Percentiles rank a stretch among this genome's conserved stretches.
phyloP scores from a whole-genome alignment of 2,797 vertebrate genomes.

The Tokudaia muenninki region DNA sequence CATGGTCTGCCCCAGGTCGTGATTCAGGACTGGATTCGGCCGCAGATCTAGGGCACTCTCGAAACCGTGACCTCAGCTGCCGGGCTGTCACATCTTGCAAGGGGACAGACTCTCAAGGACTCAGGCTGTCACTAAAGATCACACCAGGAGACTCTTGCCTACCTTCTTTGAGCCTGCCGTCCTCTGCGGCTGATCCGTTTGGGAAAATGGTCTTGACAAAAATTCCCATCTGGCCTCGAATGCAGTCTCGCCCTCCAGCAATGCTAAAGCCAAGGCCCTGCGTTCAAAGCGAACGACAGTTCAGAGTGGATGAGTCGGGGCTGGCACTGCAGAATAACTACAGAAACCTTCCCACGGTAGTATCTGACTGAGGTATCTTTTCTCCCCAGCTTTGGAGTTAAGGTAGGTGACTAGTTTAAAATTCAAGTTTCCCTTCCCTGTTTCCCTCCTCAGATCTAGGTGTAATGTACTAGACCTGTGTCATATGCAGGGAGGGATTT shows the following conservation, averaged over 20 bases:
- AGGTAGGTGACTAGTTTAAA: not conserved
- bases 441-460: not conserved
- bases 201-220: slow-evolving; percentile 98
- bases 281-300: slow-evolving; percentile 30
- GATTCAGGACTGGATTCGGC: not conserved
- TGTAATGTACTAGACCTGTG: not conserved
- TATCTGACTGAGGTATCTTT: not conserved
- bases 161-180: slow-evolving; percentile 97
- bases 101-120: not conserved
- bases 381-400: not conserved
- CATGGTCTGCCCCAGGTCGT: not conserved
- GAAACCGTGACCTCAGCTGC: not conserved
- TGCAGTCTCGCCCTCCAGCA: slow-evolving; percentile 97
- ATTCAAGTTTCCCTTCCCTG: not conserved
- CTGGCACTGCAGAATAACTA: not conserved
- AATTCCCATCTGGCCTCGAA: slow-evolving; percentile 97
- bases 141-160: slow-evolving; percentile 27
- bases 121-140: not conserved
- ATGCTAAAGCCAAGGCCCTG: slow-evolving; percentile 98
- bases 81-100: no score
- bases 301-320: not conserved
- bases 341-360: not conserved
- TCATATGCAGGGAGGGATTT: slow-evolving; percentile 37
- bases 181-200: slow-evolving; percentile 95
- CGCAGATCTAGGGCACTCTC: not conserved